Evolutionary conservation across 2,888 invertebrate genomes (phyloP).

Genomic region (Serrognathus titanus): DNA sequence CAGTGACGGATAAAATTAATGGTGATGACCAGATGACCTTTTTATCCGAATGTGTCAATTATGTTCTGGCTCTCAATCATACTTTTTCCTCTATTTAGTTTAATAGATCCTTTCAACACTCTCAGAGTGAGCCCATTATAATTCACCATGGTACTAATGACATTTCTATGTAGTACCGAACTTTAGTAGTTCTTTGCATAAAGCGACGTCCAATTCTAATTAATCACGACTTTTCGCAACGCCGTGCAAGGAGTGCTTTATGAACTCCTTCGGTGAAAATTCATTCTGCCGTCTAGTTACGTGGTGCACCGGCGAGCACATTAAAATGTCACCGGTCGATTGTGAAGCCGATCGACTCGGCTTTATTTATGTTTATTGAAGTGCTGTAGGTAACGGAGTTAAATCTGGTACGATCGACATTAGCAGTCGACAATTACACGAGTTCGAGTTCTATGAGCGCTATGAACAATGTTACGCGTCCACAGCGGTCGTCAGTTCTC

Average conservation of each 20-base stretch:
- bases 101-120: too few relatives aligned
- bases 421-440: neutral
- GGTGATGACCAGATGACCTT: too few relatives aligned
- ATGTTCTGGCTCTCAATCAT: too few relatives aligned
- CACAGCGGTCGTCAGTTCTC: too few relatives aligned
- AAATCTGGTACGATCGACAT: neutral
- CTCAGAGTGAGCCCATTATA: too few relatives aligned
- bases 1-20: too few relatives aligned
- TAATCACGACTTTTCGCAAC: neutral
- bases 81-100: too few relatives aligned
- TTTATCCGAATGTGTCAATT: too few relatives aligned
- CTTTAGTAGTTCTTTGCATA: too few relatives aligned
- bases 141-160: too few relatives aligned
- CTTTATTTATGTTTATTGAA: neutral
- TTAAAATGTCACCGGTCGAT: neutral
- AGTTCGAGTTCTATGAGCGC: slow-evolving; percentile 1
- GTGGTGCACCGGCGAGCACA: neutral
- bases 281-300: neutral
- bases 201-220: neutral
- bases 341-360: neutral
- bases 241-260: neutral
- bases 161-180: too few relatives aligned
- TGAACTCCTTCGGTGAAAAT: neutral
- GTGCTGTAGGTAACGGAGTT: neutral
- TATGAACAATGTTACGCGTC: neutral